Percentiles rank a stretch among this genome's conserved stretches.
phyloP scores from a whole-genome alignment of 1,140 invertebrate genomes.

The Stegodyphus mimosarum region DNA sequence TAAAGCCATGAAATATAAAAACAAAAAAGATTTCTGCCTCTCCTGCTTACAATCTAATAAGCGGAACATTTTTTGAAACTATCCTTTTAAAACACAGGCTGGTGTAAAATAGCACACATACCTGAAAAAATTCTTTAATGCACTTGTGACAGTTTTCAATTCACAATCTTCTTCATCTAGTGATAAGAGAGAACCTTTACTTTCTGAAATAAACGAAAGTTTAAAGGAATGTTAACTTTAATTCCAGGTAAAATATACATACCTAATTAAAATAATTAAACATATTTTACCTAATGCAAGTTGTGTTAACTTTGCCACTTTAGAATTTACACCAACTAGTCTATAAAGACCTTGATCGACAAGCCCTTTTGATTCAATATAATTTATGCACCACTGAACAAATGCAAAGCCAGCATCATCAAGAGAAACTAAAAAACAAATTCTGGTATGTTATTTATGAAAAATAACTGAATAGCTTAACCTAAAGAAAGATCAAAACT shows the following conservation, averaged over 20 bases:
- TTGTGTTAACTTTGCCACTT: constrained; percentile 89
- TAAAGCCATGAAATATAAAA: too few relatives aligned
- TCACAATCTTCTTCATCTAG: constrained; percentile 84
- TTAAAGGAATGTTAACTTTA: not conserved
- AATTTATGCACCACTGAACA: constrained; percentile 84
- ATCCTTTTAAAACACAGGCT: not conserved
- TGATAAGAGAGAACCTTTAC: constrained; percentile 14
- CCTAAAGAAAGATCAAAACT: too few relatives aligned
- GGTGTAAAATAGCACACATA: constrained; percentile 56
- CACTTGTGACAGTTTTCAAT: constrained; percentile 96
- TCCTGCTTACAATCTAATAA: not conserved
- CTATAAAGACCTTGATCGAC: constrained; percentile 94
- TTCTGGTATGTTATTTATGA: too few relatives aligned
- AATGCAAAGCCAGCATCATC: constrained; percentile 92
- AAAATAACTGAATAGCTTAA: too few relatives aligned
- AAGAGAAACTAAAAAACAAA: constrained; percentile 69
- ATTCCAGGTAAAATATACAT: not conserved
- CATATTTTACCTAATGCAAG: constrained; percentile 66
- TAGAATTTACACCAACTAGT: constrained; percentile 93
- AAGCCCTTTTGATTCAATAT: constrained; percentile 86
- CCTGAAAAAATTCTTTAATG: constrained; percentile 91
- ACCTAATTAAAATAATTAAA: not conserved
- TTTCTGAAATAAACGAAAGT: constrained; percentile 14
- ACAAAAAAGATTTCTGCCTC: too few relatives aligned
- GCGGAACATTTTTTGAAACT: not conserved